phyloP scores from a whole-genome alignment of 2,113 vertebrate genomes.

The Phalacrocorax pelagicus region DNA sequence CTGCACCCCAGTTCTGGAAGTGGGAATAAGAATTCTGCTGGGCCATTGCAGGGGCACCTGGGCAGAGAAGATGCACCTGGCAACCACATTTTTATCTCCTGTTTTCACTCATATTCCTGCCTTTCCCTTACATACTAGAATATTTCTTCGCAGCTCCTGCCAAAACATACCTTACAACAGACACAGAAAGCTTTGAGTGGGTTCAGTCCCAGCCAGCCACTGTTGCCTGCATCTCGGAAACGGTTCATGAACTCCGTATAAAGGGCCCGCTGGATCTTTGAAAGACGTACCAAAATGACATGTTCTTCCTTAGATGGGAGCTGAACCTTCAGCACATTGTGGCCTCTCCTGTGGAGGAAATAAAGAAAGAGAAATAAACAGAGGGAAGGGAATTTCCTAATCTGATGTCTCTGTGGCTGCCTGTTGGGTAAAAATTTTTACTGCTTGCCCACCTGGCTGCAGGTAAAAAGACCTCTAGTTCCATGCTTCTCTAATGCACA shows the following conservation, averaged over 20 bases:
- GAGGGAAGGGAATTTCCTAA: background rate
- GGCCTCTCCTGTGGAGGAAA: conserved; percentile 83
- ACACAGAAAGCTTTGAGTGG: conserved; percentile 98
- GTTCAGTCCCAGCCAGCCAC: conserved; percentile 96
- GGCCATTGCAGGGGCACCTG: background rate
- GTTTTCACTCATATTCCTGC: background rate
- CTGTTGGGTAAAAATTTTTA: background rate
- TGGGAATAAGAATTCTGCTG: background rate
- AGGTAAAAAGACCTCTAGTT: background rate
- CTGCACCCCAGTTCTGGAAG: background rate
- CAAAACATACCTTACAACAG: conserved; percentile 90
- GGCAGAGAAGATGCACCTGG: background rate
- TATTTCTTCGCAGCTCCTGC: background rate
- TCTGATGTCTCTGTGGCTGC: background rate
- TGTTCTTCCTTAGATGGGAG: conserved; percentile 94
- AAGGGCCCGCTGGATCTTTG: conserved; percentile 90
- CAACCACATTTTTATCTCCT: background rate
- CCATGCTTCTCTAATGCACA: background rate
- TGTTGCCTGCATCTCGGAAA: conserved; percentile 95
- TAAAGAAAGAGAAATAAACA: background rate
- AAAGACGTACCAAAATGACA: conserved; percentile 93
- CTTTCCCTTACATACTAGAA: background rate
- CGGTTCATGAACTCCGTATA: conserved; percentile 98
- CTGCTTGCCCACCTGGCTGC: background rate
- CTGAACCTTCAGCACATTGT: conserved; percentile 91